A percentile compares a stretch with the other conserved stretches of the same genome.
These are phyloP conservation scores for Ganaspis sp. DNA, from an alignment of 1,140 invertebrate species.

Conservation along the genomic window DNA sequence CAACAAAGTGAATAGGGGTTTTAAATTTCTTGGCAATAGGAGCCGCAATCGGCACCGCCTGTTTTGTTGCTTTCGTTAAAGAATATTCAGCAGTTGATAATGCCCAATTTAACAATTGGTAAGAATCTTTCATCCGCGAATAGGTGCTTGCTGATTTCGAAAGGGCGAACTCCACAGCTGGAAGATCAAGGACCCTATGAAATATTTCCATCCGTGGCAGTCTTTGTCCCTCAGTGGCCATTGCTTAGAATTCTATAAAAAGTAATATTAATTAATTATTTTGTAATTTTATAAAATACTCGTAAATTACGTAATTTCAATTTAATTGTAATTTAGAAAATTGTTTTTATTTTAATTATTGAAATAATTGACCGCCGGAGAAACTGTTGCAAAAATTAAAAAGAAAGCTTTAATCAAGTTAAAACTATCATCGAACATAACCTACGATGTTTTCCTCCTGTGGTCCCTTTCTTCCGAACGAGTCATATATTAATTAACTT, in stretches of 20 bases:
- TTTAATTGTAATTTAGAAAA: too few species aligned
- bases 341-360: too few species aligned
- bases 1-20: conserved; percentile 81
- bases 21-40: conserved; percentile 79
- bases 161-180: conserved; percentile 77
- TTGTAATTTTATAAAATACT: too few species aligned
- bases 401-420: too few species aligned
- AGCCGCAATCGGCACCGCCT: conserved; percentile 75
- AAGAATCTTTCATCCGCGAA: conserved; percentile 76
- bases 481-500: too few species aligned
- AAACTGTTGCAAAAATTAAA: too few species aligned
- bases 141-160: conserved; percentile 78
- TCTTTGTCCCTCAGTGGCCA: conserved; percentile 54
- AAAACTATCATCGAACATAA: too few species aligned
- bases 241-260: conserved; percentile 34
- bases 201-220: conserved; percentile 78
- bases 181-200: conserved; percentile 77
- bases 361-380: too few species aligned
- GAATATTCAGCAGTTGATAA: conserved; percentile 82
- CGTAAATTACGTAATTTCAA: too few species aligned
- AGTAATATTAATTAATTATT: not conserved
- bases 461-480: too few species aligned
- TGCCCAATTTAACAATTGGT: conserved; percentile 80
- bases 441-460: too few species aligned
- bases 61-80: conserved; percentile 79